Base-by-base conservation (phyloP, 1,140 invertebrate species). In the Bombus difficillimus region DNA sequence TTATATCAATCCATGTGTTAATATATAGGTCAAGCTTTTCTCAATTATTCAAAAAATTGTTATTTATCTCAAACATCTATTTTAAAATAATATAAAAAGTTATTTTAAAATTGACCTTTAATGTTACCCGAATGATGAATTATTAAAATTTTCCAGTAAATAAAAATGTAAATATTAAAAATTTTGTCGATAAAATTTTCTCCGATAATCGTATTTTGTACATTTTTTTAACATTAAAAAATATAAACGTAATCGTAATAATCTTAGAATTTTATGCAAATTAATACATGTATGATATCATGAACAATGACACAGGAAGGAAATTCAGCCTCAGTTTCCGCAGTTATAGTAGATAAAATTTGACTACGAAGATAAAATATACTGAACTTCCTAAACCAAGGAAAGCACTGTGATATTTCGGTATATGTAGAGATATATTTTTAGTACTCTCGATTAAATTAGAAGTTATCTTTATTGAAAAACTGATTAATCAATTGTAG, bases 291-390 rank as follows among this genome's bases (percentile, higher is more conserved):
- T 64, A 53, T 8, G 47, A n/a, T 41, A 39, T 62, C 22, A 2
- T 22, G n/a, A 41, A 47, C 25, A 57, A 75, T 82, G 47, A 53
- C 32, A 28, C 34, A 82, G 32, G 25, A 47, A 41, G 81, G 81
- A 75, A 74, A 41, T 82, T 57, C 71, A 22, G 59, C 41, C 81
- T 37, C 81, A 37, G 41, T 82, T 82, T 82, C 71, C 81, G 57
- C 59, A 25, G 34, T 64, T 34, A 22, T 53, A 53, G 47, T 8
- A 64, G 81, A 82, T 75, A 82, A 81, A 72, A 47, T 75, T 74
- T 28, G n/a, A 39, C 28, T 8, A 12, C 77, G 34, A 28, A n/a
- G 66, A 59, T 81, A 81, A 41, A 81, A 25, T n/a, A 41, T 22
- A 32, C 1, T 10, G 12, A 3, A 47, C 12, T 74, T 47, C 1